Conservation (phyloP, 2,797 vertebrate genomes). For the Eurystomus glaucurus region DNA sequence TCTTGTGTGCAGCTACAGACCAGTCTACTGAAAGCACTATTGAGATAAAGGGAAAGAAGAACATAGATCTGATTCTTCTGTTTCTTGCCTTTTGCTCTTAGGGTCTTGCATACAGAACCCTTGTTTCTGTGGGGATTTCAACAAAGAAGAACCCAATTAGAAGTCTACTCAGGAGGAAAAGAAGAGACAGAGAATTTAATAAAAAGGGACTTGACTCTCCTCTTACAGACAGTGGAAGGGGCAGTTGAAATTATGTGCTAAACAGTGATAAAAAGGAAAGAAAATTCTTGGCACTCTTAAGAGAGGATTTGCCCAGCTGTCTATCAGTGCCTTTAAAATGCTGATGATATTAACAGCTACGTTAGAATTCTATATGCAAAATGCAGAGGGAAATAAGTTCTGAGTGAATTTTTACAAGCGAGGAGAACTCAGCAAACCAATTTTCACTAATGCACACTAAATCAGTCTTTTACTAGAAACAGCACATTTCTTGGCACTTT, state of each 20-base stretch:
- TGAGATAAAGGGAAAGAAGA: neutral
- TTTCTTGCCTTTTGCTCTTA: neutral
- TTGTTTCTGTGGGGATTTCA: neutral
- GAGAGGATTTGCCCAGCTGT: neutral
- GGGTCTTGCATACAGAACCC: neutral
- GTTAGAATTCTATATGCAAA: neutral
- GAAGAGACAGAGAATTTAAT: neutral
- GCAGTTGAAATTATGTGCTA: neutral
- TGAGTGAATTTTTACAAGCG: neutral
- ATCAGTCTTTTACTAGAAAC: constrained; percentile 14
- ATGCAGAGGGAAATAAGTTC: neutral
- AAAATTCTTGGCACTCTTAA: neutral
- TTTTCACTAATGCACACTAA: neutral
- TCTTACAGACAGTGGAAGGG: neutral
- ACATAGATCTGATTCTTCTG: neutral
- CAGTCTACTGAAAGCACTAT: neutral
- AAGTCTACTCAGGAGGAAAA: neutral
- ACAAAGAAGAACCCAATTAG: neutral
- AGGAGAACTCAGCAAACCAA: neutral
- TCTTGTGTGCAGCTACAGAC: neutral
- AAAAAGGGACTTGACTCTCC: neutral
- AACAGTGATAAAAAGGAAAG: neutral
- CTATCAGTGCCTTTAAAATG: neutral
- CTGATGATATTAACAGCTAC: neutral
- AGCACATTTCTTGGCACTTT: constrained; percentile 44